These are phyloP conservation scores for Patagioenas fasciata DNA, from an alignment of 2,113 vertebrate genomes.

Conservation along the genomic window DNA sequence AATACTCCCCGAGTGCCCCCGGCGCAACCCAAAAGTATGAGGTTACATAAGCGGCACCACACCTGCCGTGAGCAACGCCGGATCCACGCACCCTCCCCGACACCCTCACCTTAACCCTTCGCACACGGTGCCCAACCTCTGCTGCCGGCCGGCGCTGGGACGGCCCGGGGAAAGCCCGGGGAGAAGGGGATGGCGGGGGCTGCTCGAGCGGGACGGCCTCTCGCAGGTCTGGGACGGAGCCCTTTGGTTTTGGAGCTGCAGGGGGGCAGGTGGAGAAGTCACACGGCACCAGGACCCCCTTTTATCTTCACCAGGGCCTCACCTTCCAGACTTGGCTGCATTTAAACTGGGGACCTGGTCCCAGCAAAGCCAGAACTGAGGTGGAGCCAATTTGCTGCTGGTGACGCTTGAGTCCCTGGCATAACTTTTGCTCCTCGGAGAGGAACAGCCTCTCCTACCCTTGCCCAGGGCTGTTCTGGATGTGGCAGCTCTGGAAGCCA, in stretches of 20 bases:
- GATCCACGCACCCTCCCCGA: background rate
- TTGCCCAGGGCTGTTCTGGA: background rate
- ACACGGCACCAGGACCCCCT: background rate
- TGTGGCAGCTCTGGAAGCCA: background rate
- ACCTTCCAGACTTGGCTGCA: accelerated
- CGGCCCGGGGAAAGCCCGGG: background rate
- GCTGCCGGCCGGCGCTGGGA: accelerated
- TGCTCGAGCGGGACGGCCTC: accelerated
- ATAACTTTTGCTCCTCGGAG: background rate
- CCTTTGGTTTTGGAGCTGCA: background rate
- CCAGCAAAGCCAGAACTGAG: background rate
- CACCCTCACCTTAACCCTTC: conserved; percentile 9
- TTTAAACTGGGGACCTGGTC: background rate
- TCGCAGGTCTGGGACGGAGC: background rate
- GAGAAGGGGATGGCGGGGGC: background rate
- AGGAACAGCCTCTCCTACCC: accelerated
- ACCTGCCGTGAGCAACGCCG: conserved; percentile 41
- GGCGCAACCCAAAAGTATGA: conserved; percentile 5
- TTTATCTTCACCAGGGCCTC: background rate
- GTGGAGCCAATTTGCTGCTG: accelerated
- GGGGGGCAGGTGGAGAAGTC: background rate
- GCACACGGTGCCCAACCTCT: accelerated
- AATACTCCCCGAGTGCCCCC: background rate
- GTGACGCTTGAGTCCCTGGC: background rate
- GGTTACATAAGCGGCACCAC: conserved; percentile 50